Percentiles rank a stretch among this genome's conserved stretches.
Conservation (phyloP, 2,888 invertebrate genomes). For the Drosophila melanosoma region DNA sequence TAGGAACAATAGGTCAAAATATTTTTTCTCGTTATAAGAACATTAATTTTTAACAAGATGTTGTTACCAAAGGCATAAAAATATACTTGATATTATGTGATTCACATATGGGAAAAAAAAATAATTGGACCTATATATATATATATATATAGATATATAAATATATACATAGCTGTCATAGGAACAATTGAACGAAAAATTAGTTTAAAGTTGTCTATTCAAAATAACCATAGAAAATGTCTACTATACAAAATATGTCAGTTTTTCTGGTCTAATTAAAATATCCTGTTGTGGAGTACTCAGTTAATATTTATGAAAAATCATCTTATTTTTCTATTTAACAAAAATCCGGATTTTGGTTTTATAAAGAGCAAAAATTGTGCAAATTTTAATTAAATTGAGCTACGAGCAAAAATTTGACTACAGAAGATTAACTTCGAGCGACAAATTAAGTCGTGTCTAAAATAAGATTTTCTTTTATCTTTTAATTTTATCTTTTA, state of each 20-base stretch:
- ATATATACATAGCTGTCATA: background rate
- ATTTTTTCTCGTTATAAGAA: background rate
- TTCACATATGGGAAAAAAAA: too few relatives aligned
- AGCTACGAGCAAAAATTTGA: background rate
- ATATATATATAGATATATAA: too few relatives aligned
- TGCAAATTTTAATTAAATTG: background rate
- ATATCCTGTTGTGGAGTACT: background rate
- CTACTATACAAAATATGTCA: background rate
- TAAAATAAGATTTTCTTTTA: too few relatives aligned
- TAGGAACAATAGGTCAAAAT: background rate
- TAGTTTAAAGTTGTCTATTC: background rate
- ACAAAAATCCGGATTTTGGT: too few relatives aligned
- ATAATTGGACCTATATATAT: background rate
- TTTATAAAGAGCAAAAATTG: too few relatives aligned
- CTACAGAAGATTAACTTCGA: background rate
- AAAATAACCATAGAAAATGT: background rate
- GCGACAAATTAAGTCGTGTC: background rate
- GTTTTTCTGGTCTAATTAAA: fast-evolving
- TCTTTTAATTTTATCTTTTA: background rate
- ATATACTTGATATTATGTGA: background rate
- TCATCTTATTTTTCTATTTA: too few relatives aligned
- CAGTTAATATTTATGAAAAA: background rate
- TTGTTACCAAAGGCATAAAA: background rate
- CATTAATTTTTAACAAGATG: background rate
- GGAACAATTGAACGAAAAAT: background rate